Evolutionary conservation across 2,113 vertebrate genomes (phyloP), one percentile per base, ranked within the genome.

Genomic region (Bubo blakistoni): DNA sequence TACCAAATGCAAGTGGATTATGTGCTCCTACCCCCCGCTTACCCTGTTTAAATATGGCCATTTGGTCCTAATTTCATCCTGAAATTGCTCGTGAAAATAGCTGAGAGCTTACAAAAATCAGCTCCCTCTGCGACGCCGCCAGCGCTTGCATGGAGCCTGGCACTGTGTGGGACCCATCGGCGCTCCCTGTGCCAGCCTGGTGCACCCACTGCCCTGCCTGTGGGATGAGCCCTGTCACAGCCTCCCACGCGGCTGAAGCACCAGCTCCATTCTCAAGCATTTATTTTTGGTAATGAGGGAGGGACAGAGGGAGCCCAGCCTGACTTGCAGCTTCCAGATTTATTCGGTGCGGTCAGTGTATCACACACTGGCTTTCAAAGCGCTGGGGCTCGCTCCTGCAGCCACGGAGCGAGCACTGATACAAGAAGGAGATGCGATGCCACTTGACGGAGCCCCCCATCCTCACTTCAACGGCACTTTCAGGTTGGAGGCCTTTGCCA

Each of bases 221-320:
- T 7, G 44, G 44, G 44, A 46, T 46, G 44, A 72, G 47, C 69
- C 52, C 63, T n/a, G 58, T 12, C 24, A 14, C 82, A 72, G 73
- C 38, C 54, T 81, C 74, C 78, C 47, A 32, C 0, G 0, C 1
- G 26, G 72, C 46, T 21, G 18, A 62, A 71, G 46, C 76, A 52
- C 15, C 7, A 1, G 46, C 15, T 80, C 62, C 0, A 0, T 5
- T 49, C 62, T 30, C n/a, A 7, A 81, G 32, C 10, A 32, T 70
- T 89, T 70, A 71, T 80, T 86, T 66, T 27, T 74, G 80, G 57
- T 51, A 69, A 18, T 0, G 6, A 63, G 83, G 11, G 22, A 70
- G 62, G 79, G 65, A 55, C 52, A 52, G 54, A 74, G 46, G 67
- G 70, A 92, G 62, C 72, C 27, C 66, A 58, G 62, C 30, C 66